A percentile compares a stretch with the other conserved stretches of the same genome.
Evolutionary conservation across 2,888 invertebrate species (phyloP).

Genomic region (Lasius platythorax): DNA sequence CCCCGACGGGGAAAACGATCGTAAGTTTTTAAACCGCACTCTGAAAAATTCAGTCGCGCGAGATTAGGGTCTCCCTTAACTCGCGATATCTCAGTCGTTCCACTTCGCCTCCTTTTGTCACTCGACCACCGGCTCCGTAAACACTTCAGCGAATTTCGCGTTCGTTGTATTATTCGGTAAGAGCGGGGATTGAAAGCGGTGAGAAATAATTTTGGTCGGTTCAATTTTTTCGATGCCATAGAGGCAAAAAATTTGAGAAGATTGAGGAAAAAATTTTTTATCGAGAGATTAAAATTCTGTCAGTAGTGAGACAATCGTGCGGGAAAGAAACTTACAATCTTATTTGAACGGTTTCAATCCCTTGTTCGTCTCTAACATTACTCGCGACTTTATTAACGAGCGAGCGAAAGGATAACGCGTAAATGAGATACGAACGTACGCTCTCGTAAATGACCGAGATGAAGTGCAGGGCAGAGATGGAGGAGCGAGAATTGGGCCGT

Average conservation of each 20-base stretch:
- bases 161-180: neutral
- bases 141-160: neutral
- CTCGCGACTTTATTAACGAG: conserved; percentile 34
- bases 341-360: neutral
- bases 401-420: conserved; percentile 21
- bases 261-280: neutral
- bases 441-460: conserved; percentile 47
- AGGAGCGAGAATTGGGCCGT: conserved; percentile 47
- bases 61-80: conserved; percentile 49
- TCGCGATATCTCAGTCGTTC: neutral
- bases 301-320: neutral
- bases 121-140: neutral
- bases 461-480: conserved; percentile 48
- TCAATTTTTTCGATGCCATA: neutral
- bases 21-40: conserved; percentile 61
- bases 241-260: neutral
- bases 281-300: conserved; percentile 7
- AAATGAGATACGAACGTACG: conserved; percentile 49
- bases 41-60: conserved; percentile 67
- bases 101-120: neutral
- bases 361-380: neutral
- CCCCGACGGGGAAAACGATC: conserved; percentile 23
- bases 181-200: neutral
- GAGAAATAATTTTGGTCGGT: neutral
- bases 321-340: conserved; percentile 1